Evolutionary conservation across 2,113 vertebrate species (phyloP), one percentile per base, ranked within the genome.

Genomic region (Strix aluco): DNA sequence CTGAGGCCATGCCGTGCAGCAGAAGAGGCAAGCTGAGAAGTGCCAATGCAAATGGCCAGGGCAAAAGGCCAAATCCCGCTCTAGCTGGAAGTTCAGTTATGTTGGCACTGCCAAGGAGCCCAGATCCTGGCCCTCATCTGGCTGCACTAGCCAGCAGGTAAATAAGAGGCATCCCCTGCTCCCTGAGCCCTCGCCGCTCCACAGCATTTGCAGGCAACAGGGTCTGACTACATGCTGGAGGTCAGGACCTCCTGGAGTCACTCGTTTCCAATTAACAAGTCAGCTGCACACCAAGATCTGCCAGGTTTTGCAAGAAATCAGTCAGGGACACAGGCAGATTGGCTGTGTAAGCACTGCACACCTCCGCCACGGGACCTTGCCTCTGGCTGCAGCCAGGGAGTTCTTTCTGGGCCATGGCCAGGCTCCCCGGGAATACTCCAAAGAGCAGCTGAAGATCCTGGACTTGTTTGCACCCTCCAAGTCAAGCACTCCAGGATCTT

Each of bases 221-320:
- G 65, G 36, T 85, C 78, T 84, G 84, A 91, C 70, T 84, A 80
- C 81, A 57, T 0, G 4, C 73, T 22, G 49, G 38, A 82, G 92
- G 94, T 94, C 94, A 90, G 70, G 58, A 71, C 91, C 84, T 89
- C 84, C 78, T 80, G 81, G 90, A 96, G 72, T 72, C 78, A 57
- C 85, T 90, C 3, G 0, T 42, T 87, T 62, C 91, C 70, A 91
- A 91, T 94, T 92, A 96, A 86, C 55, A 94, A 90, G 89, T 92
- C 81, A 94, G 95, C 95, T 94, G 95, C 84, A 87, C 77, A 86
- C 77, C 52, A 32, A 34, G 70, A 84, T 14, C 84, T 79, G 89
- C 95, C 89, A 94, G 86, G 34, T 74, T 95, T 74, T 81, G 70
- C 70, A 87, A 78, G 84, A 83, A 66, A 69, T 46, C 82, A 42